These are phyloP conservation scores for Synergus laeviventris DNA, from an alignment of 2,888 invertebrate species.

Conservation along the genomic window DNA sequence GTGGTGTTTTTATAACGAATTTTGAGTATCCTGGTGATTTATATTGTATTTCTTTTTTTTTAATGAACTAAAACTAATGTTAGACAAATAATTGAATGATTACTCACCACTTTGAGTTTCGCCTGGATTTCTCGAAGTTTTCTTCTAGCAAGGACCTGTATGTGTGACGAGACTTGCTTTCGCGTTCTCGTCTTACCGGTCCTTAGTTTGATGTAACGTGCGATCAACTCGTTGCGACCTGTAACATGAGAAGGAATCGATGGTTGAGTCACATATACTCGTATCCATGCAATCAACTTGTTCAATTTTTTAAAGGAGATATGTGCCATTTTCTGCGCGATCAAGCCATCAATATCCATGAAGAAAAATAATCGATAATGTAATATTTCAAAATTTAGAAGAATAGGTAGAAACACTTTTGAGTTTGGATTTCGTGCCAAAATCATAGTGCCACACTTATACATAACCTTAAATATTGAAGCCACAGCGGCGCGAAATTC, in stretches of 20 bases:
- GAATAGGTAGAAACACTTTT: neutral
- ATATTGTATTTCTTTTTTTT: too few species aligned
- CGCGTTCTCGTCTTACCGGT: conserved; percentile 99
- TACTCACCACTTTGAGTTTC: conserved; percentile 96
- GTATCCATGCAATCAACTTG: neutral
- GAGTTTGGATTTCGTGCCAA: neutral
- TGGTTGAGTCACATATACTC: neutral
- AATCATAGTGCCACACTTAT: neutral
- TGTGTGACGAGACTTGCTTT: conserved; percentile 99
- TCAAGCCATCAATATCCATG: neutral
- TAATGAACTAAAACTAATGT: conserved; percentile 53
- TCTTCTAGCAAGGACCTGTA: conserved; percentile 99
- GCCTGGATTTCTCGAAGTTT: conserved; percentile 99
- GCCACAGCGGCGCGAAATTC: neutral
- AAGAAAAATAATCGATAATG: neutral
- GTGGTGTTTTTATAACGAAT: too few species aligned
- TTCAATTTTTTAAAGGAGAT: neutral
- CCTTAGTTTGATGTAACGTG: conserved; percentile 99
- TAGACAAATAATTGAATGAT: conserved; percentile 52
- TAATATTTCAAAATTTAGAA: neutral
- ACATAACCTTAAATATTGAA: neutral
- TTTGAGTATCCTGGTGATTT: neutral
- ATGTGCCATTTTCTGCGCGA: neutral
- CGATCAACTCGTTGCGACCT: conserved; percentile 99
- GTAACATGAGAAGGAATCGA: conserved; percentile 75